Evolutionary conservation across 1,140 invertebrate species (phyloP).

Genomic region (Sycophila sp.): DNA sequence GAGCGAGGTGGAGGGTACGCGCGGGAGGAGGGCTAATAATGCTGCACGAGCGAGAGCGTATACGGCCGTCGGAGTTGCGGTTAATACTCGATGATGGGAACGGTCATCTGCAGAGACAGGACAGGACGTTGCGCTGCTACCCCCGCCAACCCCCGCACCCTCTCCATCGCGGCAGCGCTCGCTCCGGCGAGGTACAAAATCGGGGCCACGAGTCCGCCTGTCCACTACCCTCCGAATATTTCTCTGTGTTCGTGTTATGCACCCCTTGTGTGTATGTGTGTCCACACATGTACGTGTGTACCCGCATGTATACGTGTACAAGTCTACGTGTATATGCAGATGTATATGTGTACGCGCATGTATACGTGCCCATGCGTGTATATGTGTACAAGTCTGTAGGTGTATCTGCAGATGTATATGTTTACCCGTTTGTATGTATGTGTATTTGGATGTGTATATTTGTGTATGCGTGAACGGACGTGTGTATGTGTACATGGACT

Average conservation of each 20-base stretch:
- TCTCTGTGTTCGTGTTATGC: too few relatives aligned
- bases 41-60: neutral
- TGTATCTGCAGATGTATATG: neutral
- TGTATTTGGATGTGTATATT: too few relatives aligned
- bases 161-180: neutral
- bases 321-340: neutral
- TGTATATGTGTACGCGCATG: neutral
- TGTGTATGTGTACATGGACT: too few relatives aligned
- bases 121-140: conserved; percentile 29
- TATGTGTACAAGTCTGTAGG: too few relatives aligned
- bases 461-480: too few relatives aligned
- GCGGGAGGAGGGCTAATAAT: conserved; percentile 21
- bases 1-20: neutral
- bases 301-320: neutral
- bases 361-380: neutral
- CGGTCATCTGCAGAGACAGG: conserved; percentile 68
- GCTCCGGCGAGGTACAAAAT: conserved; percentile 51
- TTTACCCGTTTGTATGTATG: neutral
- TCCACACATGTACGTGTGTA: conserved; percentile 42
- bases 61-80: conserved; percentile 48
- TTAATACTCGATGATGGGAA: conserved; percentile 69
- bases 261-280: conserved; percentile 49
- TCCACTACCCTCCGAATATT: too few relatives aligned
- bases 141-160: too few relatives aligned
- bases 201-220: conserved; percentile 52